Base-by-base conservation (phyloP, 2,113 vertebrate species). In the Formicarius rufipectus region DNA sequence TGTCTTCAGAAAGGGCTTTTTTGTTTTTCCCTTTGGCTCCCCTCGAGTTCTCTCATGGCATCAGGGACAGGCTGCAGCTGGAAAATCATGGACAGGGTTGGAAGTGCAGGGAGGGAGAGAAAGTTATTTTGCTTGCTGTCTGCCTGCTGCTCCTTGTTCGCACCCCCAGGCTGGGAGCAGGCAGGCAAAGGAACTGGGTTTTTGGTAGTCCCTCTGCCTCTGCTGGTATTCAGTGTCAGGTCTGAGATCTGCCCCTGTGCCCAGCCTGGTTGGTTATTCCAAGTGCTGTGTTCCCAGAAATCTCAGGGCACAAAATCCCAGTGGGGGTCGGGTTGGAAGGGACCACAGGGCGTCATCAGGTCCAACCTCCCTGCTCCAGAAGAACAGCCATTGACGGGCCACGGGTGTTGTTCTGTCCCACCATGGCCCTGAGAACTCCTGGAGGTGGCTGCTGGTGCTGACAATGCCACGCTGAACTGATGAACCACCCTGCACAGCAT, bases 371-470 rank as follows among this genome's bases (percentile, higher is more conserved):
- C 33, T 45, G 39, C 40, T 27, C 9, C 21, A 49, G 30, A 20
- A 76, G 60, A 45, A 7, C 2, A 58, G 56, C 35, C 25, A 1
- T 5, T 30, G 63, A 39, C 53, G 50, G 76, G 40, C 75, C 60
- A 39, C 8, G 20, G 50, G 11, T 5, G 21, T 6, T 73, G 45
- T 27, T 71, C 45, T 35, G 2, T 55, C 33, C 64, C 2, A 0
- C 22, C 0, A 0, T 2, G 67, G 49, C 80, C 0, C 0, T 9
- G 24, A 37, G 6, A 12, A 9, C 2, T 0, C 6, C 0, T 4
- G 12, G 31, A 40, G 14, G 31, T 4, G 23, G 55, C 40, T 73
- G 55, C 37, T 77, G 40, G 33, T 39, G 50, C 14, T 77, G 67
- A 17, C 18, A 18, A 39, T 4, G 49, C 45, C 2, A 3, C 24